These are phyloP conservation scores for Dyspetes luteomarginatus DNA, from an alignment of 2,888 invertebrate species.

Conservation along the genomic window DNA sequence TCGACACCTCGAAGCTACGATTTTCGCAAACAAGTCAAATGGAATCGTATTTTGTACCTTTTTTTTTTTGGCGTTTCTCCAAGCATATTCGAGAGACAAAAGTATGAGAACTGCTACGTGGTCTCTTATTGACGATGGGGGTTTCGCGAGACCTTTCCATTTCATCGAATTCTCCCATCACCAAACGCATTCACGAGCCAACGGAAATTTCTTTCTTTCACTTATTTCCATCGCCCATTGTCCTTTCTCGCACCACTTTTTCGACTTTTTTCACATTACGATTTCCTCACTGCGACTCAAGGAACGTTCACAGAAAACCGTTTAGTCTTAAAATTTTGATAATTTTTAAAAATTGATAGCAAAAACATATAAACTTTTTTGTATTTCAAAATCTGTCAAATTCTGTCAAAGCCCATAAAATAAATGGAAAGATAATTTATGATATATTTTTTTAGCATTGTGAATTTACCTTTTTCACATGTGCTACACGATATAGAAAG, in stretches of 20 bases:
- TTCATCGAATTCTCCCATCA: conserved; percentile 55
- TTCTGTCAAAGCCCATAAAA: not conserved
- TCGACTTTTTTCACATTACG: conserved; percentile 1
- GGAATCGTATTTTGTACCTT: conserved; percentile 12
- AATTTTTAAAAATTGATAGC: too few species aligned
- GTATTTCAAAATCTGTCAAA: too few species aligned
- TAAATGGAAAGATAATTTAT: not conserved
- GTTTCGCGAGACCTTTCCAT: conserved; percentile 39
- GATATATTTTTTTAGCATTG: conserved; percentile 33
- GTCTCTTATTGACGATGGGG: not conserved
- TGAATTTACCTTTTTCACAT: conserved; percentile 39
- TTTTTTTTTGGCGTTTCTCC: conserved; percentile 42
- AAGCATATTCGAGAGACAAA: conserved; percentile 16
- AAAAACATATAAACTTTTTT: too few species aligned
- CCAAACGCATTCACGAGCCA: conserved; percentile 22
- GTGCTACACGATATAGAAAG: conserved; percentile 68
- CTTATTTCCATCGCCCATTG: conserved; percentile 34
- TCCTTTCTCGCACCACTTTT: too few species aligned
- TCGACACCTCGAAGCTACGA: conserved; percentile 16
- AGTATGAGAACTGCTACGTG: conserved; percentile 16
- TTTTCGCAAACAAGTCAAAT: not conserved
- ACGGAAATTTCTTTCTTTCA: conserved; percentile 51
- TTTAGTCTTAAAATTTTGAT: too few species aligned
- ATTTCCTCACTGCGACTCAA: conserved; percentile 8
- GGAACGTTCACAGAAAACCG: conserved; percentile 28